Percentiles rank a stretch among this genome's conserved stretches.
Evolutionary conservation across 2,888 invertebrate species (phyloP).

Genomic region (Branchellion lobata): DNA sequence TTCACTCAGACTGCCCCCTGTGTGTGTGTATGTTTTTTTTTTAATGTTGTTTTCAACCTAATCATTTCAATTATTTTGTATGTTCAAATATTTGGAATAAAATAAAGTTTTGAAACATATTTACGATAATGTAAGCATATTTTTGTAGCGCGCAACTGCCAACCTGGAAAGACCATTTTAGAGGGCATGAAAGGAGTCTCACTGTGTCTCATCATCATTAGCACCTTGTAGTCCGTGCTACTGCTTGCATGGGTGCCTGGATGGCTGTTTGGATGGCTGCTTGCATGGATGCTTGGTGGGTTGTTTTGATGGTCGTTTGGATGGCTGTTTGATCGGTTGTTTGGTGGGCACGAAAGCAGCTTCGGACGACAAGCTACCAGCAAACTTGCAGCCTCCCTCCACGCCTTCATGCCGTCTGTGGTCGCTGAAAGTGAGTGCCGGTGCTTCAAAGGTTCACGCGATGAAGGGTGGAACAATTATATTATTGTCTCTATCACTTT

Average conservation of each 20-base stretch:
- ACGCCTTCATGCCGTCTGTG: slow-evolving; percentile 40
- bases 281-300: background rate
- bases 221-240: slow-evolving; percentile 56
- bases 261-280: too few relatives aligned
- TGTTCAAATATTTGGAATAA: too few relatives aligned
- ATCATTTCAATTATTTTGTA: too few relatives aligned
- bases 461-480: too few relatives aligned
- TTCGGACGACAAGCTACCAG: slow-evolving; percentile 25
- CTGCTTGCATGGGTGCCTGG: too few relatives aligned
- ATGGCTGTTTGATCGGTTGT: background rate
- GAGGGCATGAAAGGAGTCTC: slow-evolving; percentile 76
- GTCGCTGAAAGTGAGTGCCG: too few relatives aligned
- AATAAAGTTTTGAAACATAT: too few relatives aligned
- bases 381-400: slow-evolving; percentile 45
- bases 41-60: background rate
- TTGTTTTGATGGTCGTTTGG: too few relatives aligned
- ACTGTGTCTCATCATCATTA: slow-evolving; percentile 68
- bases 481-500: too few relatives aligned
- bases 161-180: slow-evolving; percentile 75
- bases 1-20: slow-evolving; percentile 71
- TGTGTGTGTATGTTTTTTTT: background rate
- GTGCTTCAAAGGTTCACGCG: too few relatives aligned
- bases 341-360: background rate
- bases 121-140: too few relatives aligned
- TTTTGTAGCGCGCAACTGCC: too few relatives aligned